Evolutionary conservation across 1,140 invertebrate species (phyloP).

Genomic region (Papilio xuthus): DNA sequence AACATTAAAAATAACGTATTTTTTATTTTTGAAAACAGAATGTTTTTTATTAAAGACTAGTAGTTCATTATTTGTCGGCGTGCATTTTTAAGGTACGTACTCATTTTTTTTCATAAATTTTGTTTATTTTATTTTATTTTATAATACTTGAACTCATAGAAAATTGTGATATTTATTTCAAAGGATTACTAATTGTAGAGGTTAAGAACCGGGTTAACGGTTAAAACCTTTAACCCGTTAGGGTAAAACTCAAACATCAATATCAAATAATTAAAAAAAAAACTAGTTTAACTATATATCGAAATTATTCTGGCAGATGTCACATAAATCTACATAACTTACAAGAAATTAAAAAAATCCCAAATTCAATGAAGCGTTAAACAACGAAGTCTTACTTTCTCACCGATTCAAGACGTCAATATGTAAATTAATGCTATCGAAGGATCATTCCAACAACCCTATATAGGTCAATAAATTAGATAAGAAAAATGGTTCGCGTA

Average conservation of each 20-base stretch:
- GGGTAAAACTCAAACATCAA: background rate
- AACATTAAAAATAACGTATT: background rate
- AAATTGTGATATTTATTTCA: background rate
- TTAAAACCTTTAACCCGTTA: slow-evolving; percentile 11
- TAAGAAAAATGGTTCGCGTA: slow-evolving; percentile 55
- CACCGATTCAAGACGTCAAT: slow-evolving; percentile 58
- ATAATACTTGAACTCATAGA: too few relatives aligned
- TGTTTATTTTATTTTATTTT: too few relatives aligned
- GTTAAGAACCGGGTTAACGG: slow-evolving; percentile 6
- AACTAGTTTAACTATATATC: background rate
- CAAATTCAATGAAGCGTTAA: slow-evolving; percentile 48
- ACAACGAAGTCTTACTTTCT: slow-evolving; percentile 50
- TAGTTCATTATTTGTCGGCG: background rate
- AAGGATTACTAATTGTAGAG: background rate
- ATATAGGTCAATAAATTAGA: slow-evolving; percentile 76
- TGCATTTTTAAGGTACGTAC: background rate
- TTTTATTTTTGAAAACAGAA: background rate
- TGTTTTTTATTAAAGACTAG: background rate
- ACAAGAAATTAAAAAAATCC: background rate
- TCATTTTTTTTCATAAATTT: background rate
- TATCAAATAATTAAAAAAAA: background rate
- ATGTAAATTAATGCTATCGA: slow-evolving; percentile 71
- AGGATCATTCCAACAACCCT: slow-evolving; percentile 56
- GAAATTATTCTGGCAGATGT: background rate
- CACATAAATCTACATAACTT: background rate